Percentiles rank a stretch among this genome's conserved stretches.
These are phyloP conservation scores for Pseudomugil tenellus DNA, from an alignment of 2,797 vertebrate species.

Conservation along the genomic window DNA sequence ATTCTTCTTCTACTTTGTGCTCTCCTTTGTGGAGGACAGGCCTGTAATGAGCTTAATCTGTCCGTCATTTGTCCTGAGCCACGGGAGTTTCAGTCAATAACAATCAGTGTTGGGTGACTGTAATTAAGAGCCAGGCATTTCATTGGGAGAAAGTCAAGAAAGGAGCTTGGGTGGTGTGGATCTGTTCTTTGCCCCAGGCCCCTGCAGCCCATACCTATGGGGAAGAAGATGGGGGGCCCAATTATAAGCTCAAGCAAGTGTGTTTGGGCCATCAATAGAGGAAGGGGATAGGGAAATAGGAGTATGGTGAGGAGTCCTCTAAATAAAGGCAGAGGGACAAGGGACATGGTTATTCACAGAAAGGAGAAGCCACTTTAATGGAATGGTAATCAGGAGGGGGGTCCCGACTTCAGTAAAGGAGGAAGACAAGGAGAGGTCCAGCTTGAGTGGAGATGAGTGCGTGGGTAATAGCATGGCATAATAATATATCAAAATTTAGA, in stretches of 20 bases:
- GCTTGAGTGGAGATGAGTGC: slow-evolving; percentile 74
- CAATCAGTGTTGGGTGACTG: slow-evolving; percentile 82
- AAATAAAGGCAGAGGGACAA: slow-evolving; percentile 74
- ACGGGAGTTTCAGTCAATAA: slow-evolving; percentile 80
- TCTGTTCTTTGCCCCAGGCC: slow-evolving; percentile 60
- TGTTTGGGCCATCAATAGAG: slow-evolving; percentile 64
- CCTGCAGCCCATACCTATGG: slow-evolving; percentile 50
- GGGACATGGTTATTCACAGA: slow-evolving; percentile 74
- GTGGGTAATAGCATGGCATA: slow-evolving; percentile 81
- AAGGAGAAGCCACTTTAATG: slow-evolving; percentile 78
- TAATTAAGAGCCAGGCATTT: slow-evolving; percentile 81
- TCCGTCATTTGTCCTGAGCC: slow-evolving; percentile 76
- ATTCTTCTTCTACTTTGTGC: slow-evolving; percentile 20
- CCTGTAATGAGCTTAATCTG: slow-evolving; percentile 80
- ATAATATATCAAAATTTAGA: slow-evolving; percentile 83
- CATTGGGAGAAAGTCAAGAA: slow-evolving; percentile 74
- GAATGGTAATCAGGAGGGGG: slow-evolving; percentile 81
- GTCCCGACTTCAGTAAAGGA: slow-evolving; percentile 76
- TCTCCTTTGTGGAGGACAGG: slow-evolving; percentile 73
- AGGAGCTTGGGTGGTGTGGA: slow-evolving; percentile 63
- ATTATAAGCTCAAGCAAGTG: slow-evolving; percentile 77
- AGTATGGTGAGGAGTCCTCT: slow-evolving; percentile 68
- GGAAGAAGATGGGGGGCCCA: slow-evolving; percentile 53
- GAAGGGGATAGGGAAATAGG: slow-evolving; percentile 46
- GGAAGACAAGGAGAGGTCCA: slow-evolving; percentile 80